Evolutionary conservation across 92 coral and sea anemone species (phyloP).

Genomic region (Porites rus): DNA sequence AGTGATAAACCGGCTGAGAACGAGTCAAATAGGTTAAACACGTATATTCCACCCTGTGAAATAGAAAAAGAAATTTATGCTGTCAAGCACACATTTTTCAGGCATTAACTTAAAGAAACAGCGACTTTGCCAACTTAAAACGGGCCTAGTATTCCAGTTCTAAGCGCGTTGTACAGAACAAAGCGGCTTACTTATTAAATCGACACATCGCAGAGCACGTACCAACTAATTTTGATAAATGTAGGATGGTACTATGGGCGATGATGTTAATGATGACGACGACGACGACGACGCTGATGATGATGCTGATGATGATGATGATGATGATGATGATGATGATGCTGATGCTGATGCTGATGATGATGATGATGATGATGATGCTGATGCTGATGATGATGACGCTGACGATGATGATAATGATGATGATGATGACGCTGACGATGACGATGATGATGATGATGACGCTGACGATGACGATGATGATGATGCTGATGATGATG

Average conservation of each 20-base stretch:
- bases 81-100: background rate
- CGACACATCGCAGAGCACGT: too few relatives aligned
- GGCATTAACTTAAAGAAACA: background rate
- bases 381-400: too few relatives aligned
- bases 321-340: background rate
- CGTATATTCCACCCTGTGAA: conserved; percentile 93
- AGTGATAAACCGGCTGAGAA: conserved; percentile 92
- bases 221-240: too few relatives aligned
- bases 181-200: too few relatives aligned
- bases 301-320: background rate
- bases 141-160: too few relatives aligned
- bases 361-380: too few relatives aligned
- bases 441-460: background rate
- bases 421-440: background rate
- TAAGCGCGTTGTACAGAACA: too few relatives aligned
- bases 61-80: background rate
- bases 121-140: too few relatives aligned
- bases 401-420: too few relatives aligned
- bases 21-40: conserved; percentile 92
- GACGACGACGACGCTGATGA: background rate
- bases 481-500: background rate
- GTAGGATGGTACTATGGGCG: background rate
- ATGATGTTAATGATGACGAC: background rate
- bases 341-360: background rate
- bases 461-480: background rate